Evolutionary conservation across 2,888 invertebrate species (phyloP), one percentile per base, ranked within the genome.

Genomic region (Priapulus caudatus): DNA sequence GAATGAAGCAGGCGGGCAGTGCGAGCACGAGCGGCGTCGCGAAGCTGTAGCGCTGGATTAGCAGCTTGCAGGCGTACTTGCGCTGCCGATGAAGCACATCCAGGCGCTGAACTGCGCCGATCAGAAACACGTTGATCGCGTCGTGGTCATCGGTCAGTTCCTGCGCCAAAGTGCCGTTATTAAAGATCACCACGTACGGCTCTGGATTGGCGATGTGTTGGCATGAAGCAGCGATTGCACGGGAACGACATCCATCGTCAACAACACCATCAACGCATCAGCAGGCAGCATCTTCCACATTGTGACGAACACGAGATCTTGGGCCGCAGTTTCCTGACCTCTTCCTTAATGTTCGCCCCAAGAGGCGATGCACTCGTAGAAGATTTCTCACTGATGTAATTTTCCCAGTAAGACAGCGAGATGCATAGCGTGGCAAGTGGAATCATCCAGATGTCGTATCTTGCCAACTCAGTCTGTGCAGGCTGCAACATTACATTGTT

Each of bases 371-470:
- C 61, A 63, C 4, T 61, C 83, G 57, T 91, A 0, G 88, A 83
- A 52, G 92, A 90, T 63, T 87, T 81, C 54, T 81, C 78, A 53
- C 87, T 85, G 1, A 92, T 87, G 67, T 88, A 97, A 72, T 97
- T 97, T 72, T 97, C 95, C 97, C 97, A 97, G 92, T 93, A 95
- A 20, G 90, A 88, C 43, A 88, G 78, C 1, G 95, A 95, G 58
- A 90, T 84, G 63, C 91, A 79, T 51, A 90, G 71, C 33, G 89
- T 79, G 1, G 90, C 79, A 0, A 88, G 75, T 0, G 93, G 91
- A 61, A 95, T 86, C 45, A 89, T 76, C 86, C 86, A 89, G 43
- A 88, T 63, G 33, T n/a, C n/a, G n/a, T n/a, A n/a, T n/a, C n/a
- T n/a, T n/a, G n/a, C n/a, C n/a, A n/a, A n/a, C n/a, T n/a, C n/a